Conservation (phyloP, 2,797 vertebrate species). For the Chelmon rostratus region DNA sequence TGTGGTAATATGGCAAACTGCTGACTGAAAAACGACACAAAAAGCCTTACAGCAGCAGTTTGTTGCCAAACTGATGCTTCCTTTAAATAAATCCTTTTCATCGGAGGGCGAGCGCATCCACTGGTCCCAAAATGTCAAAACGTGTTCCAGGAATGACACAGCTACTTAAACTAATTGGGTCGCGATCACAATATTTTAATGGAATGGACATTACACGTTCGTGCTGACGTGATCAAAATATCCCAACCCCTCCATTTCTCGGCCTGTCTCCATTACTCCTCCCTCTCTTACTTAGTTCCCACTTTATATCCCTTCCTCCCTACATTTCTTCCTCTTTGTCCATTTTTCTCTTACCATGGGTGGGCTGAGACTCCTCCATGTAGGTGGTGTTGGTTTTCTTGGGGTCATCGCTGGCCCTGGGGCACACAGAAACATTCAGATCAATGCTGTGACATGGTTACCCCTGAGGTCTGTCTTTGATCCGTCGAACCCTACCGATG, state of each 20-base stretch:
- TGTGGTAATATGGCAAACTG: slow-evolving; percentile 37
- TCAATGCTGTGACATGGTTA: slow-evolving; percentile 63
- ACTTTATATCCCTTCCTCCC: slow-evolving; percentile 1
- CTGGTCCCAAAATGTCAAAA: slow-evolving; percentile 50
- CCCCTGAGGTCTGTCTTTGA: slow-evolving; percentile 56
- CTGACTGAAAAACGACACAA: slow-evolving; percentile 39
- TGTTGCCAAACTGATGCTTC: slow-evolving; percentile 43
- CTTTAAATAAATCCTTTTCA: slow-evolving; percentile 49
- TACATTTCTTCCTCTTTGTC: slow-evolving; percentile 15
- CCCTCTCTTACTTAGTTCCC: slow-evolving; percentile 14
- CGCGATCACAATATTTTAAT: slow-evolving; percentile 58
- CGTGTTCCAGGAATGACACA: slow-evolving; percentile 44
- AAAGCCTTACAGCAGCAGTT: slow-evolving; percentile 34
- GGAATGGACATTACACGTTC: slow-evolving; percentile 53
- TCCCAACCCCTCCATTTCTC: slow-evolving; percentile 29
- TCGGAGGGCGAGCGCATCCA: slow-evolving; percentile 31
- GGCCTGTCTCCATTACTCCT: slow-evolving; percentile 38
- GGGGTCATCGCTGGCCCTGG: slow-evolving; percentile 91
- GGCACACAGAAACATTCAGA: slow-evolving; percentile 74
- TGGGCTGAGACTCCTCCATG: slow-evolving; percentile 91
- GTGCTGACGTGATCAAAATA: slow-evolving; percentile 64
- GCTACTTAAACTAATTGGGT: slow-evolving; percentile 60
- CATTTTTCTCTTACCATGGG: slow-evolving; percentile 89
- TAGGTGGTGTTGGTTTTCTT: slow-evolving; percentile 94
- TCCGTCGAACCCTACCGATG: slow-evolving; percentile 29